A percentile compares a stretch with the other conserved stretches of the same genome.
Evolutionary conservation across 2,797 vertebrate genomes (phyloP).

Genomic region (Hirundo rustica): DNA sequence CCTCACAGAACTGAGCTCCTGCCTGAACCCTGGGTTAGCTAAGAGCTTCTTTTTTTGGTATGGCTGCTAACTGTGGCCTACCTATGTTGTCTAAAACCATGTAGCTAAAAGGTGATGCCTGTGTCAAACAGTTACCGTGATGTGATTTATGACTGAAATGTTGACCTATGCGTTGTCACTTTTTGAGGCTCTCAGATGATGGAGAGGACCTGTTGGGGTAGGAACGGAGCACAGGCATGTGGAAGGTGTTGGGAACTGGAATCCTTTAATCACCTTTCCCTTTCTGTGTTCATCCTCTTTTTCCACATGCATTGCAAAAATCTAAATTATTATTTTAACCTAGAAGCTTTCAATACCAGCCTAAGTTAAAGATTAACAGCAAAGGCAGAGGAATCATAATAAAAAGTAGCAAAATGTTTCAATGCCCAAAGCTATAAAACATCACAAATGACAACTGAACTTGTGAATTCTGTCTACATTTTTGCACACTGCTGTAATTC

Average conservation of each 20-base stretch:
- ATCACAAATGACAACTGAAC: not conserved
- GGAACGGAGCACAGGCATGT: not conserved
- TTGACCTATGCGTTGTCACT: not conserved
- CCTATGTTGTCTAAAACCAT: not conserved
- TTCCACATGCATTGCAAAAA: not conserved
- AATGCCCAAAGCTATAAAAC: not conserved
- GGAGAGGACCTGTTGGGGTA: not conserved
- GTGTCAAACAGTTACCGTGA: accelerated
- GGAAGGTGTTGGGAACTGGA: not conserved
- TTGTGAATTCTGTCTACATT: not conserved
- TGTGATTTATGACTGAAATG: not conserved
- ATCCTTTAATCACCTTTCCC: not conserved
- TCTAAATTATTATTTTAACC: not conserved
- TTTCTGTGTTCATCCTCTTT: not conserved
- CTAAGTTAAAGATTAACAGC: not conserved
- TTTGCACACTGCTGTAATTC: not conserved
- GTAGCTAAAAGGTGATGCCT: not conserved
- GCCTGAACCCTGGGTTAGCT: not conserved
- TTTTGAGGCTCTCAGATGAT: not conserved
- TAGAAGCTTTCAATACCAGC: not conserved
- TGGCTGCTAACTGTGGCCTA: not conserved
- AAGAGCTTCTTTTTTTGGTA: not conserved
- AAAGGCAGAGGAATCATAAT: not conserved
- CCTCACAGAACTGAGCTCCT: not conserved
- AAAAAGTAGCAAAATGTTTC: not conserved